Evolutionary conservation across 2,888 invertebrate species (phyloP).

Genomic region (Heterodera filipjevi): DNA sequence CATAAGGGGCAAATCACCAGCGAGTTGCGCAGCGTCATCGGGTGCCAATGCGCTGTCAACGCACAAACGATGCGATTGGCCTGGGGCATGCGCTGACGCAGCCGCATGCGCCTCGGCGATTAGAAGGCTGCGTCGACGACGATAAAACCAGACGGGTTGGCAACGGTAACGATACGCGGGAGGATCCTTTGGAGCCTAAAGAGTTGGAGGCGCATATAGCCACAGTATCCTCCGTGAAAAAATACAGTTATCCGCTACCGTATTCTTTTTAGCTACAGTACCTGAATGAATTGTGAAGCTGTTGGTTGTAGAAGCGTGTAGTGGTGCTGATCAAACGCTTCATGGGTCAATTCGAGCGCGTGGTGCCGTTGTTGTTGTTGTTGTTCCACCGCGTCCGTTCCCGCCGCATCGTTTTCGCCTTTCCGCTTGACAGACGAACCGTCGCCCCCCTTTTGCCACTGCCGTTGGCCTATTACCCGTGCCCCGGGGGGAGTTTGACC

Average conservation of each 20-base stretch:
- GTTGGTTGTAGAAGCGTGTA: too few relatives aligned
- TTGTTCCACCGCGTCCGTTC: not conserved
- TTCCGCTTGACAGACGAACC: not conserved
- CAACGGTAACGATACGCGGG: constrained; percentile 5
- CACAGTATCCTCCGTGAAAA: too few relatives aligned
- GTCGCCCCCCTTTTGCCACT: not conserved
- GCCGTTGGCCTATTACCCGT: not conserved
- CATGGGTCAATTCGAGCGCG: not conserved
- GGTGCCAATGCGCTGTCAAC: constrained; percentile 36
- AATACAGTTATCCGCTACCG: too few relatives aligned
- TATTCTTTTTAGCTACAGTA: too few relatives aligned
- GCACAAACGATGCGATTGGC: not conserved
- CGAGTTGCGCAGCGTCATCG: not conserved
- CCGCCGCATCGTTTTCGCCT: not conserved
- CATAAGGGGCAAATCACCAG: constrained; percentile 37
- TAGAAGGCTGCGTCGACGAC: constrained; percentile 38
- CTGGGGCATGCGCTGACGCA: not conserved
- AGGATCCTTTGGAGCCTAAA: not conserved
- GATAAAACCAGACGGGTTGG: constrained; percentile 36
- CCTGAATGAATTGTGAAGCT: too few relatives aligned
- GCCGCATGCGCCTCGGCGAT: constrained; percentile 19
- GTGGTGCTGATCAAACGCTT: not conserved
- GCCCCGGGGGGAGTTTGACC: not conserved
- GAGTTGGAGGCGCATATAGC: not conserved
- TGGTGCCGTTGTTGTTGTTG: not conserved